Evolutionary conservation across 2,113 vertebrate species (phyloP), one percentile per base, ranked within the genome.

Genomic region (Trichomycterus rosablanca): DNA sequence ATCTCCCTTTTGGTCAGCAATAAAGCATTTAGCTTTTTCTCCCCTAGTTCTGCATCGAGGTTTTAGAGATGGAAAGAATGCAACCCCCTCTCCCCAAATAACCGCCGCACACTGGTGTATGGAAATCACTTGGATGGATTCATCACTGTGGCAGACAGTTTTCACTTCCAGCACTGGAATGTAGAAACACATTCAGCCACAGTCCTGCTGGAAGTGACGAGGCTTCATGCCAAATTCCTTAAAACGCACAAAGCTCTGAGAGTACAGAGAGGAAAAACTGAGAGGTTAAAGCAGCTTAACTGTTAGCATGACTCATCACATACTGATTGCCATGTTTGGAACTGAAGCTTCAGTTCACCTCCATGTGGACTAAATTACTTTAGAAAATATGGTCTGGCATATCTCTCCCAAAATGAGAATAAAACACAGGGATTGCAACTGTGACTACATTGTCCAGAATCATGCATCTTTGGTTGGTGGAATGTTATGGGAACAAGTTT

Each of bases 311-410:
- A 72, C 61, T 75, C 69, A 75, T 66, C 65, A 60, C 40, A 28
- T 28, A 7, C 30, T 24, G 43, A 68, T 71, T 71, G 60, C 66
- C 68, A 68, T 65, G 66, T 75, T 72, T 75, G 69, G 73, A 66
- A 26, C 43, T 43, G 48, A 45, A 49, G 46, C 34, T 62, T 19
- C 3, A 7, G 30, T 58, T 70, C 46, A 52, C 39, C 34, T 62
- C 40, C 63, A 74, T 74, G 58, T 63, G 53, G 67, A 59, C 58
- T 55, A 39, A 28, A 70, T 70, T 70, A 70, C 22, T 57, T 61
- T 44, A 45, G 56, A 28, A 30, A 37, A 42, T n/a, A n/a, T n/a
- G n/a, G n/a, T n/a, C n/a, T n/a, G n/a, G n/a, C n/a, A n/a, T n/a
- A n/a, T n/a, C n/a, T n/a, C n/a, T n/a, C n/a, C n/a, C n/a, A n/a